Evolutionary conservation across 2,888 invertebrate species (phyloP), one percentile per base, ranked within the genome.

Genomic region (Disparrhopalites patrizii): DNA sequence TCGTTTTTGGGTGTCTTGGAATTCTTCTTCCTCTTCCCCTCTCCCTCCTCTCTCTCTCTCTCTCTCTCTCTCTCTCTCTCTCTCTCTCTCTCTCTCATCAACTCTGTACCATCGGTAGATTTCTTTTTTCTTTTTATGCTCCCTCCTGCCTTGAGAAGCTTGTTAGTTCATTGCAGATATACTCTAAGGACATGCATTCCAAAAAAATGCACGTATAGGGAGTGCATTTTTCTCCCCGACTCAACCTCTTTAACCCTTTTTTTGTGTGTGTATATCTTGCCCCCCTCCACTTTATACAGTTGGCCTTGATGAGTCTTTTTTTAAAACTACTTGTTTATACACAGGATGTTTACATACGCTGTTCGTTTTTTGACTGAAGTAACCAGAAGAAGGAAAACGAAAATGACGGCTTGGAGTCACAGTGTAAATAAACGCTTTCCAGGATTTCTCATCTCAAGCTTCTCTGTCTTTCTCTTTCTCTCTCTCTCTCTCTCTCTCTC

Each of bases 241-340:
- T 23, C 51, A 50, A 50, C 5, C 51, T 61, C 61, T 36, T 51
- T 61, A 61, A 61, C 61, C 61, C 51, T 51, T 61, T 51, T 54
- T 30, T 54, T 8, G n/a, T 40, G 20, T 20, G n/a, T 40, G 20
- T 40, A 18, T 40, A 40, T 18, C 40, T 40, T 40, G 40, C n/a
- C 40, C 20, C 40, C 13, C 20, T 20, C 40, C 40, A 51, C 61
- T 51, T 61, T 61, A 54, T 54, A n/a, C n/a, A 61, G 51, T 51
- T 61, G 61, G 61, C 61, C 61, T 61, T 61, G 61, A 61, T 61
- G 61, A 33, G 51, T 51, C 51, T 61, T 61, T 61, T 57, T 60
- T 61, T 60, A 60, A 60, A 61, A 61, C 61, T 61, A 61, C 61
- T 61, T 61, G 61, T 61, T 61, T 61, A 61, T 61, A 61, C 61